phyloP scores from a whole-genome alignment of 2,797 vertebrate genomes.

The Falco novaeseelandiae region DNA sequence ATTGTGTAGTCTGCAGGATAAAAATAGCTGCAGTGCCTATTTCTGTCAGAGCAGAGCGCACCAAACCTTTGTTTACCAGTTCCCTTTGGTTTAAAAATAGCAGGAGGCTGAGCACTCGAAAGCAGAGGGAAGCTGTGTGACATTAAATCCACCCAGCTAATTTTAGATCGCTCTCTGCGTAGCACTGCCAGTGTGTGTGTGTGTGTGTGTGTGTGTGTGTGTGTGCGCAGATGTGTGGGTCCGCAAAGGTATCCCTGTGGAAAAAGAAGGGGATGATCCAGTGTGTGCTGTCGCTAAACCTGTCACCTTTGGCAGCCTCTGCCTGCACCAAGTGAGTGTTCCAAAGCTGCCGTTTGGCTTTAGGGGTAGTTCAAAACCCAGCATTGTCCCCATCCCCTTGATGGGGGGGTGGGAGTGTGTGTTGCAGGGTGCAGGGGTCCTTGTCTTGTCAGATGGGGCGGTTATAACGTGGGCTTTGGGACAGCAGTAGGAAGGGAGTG shows the following conservation, averaged over 20 bases:
- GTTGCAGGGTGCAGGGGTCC: not conserved
- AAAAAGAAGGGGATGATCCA: not conserved
- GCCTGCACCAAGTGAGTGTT: not conserved
- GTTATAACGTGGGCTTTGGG: not conserved
- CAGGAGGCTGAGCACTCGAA: conserved; percentile 7
- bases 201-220: too few relatives aligned
- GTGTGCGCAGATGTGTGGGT: not conserved
- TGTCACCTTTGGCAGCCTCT: not conserved
- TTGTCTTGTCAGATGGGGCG: not conserved
- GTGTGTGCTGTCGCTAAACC: not conserved
- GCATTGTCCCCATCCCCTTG: accelerated
- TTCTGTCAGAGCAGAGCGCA: conserved; percentile 49
- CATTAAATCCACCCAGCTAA: not conserved
- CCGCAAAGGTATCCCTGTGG: not conserved
- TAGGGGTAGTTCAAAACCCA: not conserved
- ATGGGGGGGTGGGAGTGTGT: not conserved
- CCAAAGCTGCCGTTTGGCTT: not conserved
- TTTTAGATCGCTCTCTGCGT: conserved; percentile 6
- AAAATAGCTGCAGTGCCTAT: conserved; percentile 70
- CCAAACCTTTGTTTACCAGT: conserved; percentile 54
- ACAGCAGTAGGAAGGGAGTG: not conserved
- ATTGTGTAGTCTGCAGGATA: conserved; percentile 19
- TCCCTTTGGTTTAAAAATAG: conserved; percentile 55
- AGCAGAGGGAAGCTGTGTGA: conserved; percentile 42
- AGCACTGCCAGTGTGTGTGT: accelerated